A percentile compares a stretch with the other conserved stretches of the same genome.
Evolutionary conservation across 1,140 invertebrate genomes (phyloP).

Genomic region (Polypedilum vanderplanki): DNA sequence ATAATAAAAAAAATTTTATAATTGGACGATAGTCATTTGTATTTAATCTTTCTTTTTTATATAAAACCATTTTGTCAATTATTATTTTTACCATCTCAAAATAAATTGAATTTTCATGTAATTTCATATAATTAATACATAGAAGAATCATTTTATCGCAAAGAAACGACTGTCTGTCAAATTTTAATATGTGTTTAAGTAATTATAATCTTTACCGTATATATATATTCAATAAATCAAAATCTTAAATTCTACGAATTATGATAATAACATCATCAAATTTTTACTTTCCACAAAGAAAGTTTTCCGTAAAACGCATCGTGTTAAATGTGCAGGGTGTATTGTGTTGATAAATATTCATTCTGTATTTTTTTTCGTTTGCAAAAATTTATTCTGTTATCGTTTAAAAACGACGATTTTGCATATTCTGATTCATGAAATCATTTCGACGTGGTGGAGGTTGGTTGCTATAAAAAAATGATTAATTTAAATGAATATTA

Average conservation of each 20-base stretch:
- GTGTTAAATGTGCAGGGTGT: background rate
- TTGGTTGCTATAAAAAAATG: constrained; percentile 19
- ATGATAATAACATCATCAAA: background rate
- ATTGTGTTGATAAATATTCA: background rate
- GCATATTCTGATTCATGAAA: background rate
- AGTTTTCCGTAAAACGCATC: background rate
- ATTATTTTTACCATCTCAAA: no score
- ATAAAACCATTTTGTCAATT: no score
- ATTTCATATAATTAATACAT: no score
- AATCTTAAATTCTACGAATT: background rate
- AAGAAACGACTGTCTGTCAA: no score
- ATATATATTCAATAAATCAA: background rate
- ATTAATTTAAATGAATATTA: background rate
- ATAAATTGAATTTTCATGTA: no score
- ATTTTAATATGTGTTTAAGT: no score
- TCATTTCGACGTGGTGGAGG: background rate
- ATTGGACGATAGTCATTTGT: no score
- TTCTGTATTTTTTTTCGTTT: background rate
- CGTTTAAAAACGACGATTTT: background rate
- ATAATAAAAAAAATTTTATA: no score
- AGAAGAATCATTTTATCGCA: no score
- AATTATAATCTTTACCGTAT: background rate
- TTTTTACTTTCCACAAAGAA: background rate
- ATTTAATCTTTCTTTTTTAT: no score
- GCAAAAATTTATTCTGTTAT: background rate